phyloP scores from a whole-genome alignment of 1,140 invertebrate species.

The Drosophila kepulauana region DNA sequence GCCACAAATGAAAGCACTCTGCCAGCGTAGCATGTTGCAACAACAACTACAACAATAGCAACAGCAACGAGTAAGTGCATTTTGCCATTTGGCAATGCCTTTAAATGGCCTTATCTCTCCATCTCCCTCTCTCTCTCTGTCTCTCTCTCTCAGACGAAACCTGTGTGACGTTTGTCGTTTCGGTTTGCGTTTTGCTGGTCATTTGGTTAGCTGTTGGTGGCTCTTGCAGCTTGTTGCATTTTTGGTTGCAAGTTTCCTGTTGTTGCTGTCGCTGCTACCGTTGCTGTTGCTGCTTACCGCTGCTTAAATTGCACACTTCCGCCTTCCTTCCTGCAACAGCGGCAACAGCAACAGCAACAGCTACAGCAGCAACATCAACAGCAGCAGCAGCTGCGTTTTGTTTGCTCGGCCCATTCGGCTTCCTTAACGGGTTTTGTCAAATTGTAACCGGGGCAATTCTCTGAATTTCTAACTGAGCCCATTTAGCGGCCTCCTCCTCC shows the following conservation, averaged over 20 bases:
- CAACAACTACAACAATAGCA: slow-evolving; percentile 31
- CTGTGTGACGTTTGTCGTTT: slow-evolving; percentile 53
- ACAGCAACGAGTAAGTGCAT: slow-evolving; percentile 45
- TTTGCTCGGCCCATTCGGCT: slow-evolving; percentile 28
- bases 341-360: slow-evolving; percentile 8
- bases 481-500: neutral
- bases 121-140: too few species aligned
- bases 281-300: slow-evolving; percentile 31
- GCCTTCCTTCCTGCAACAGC: slow-evolving; percentile 63
- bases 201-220: slow-evolving; percentile 33
- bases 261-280: neutral
- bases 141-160: slow-evolving; percentile 15
- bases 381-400: slow-evolving; percentile 39
- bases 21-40: neutral
- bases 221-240: slow-evolving; percentile 72
- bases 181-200: slow-evolving; percentile 24
- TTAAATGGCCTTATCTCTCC: slow-evolving; percentile 28
- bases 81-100: slow-evolving; percentile 62
- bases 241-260: slow-evolving; percentile 56
- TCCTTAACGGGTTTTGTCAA: slow-evolving; percentile 47
- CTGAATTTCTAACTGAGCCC: slow-evolving; percentile 9
- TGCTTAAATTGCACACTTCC: slow-evolving; percentile 80
- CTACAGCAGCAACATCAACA: neutral
- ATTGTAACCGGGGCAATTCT: slow-evolving; percentile 46
- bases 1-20: neutral